phyloP scores from a whole-genome alignment of 2,888 invertebrate genomes.

The Polylopha cassiicola region DNA sequence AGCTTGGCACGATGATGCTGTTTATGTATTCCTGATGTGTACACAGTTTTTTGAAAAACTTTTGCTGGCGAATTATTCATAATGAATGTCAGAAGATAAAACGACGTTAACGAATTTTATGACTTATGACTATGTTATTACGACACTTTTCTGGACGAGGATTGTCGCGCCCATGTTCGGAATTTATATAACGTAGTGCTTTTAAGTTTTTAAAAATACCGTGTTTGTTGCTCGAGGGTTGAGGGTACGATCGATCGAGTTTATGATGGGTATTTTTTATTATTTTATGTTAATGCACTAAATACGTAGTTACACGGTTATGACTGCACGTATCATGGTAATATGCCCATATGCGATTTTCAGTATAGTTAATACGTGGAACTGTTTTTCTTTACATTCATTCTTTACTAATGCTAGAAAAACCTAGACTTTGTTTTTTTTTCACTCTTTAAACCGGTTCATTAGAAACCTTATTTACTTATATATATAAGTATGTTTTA shows the following conservation, averaged over 20 bases:
- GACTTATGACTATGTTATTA: slow-evolving; percentile 55
- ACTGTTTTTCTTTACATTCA: too few relatives aligned
- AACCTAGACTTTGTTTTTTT: too few relatives aligned
- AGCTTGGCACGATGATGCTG: slow-evolving; percentile 35
- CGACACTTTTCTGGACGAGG: slow-evolving; percentile 53
- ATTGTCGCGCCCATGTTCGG: slow-evolving; percentile 54
- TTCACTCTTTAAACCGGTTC: too few relatives aligned
- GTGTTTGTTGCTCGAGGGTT: slow-evolving; percentile 62
- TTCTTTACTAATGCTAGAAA: too few relatives aligned
- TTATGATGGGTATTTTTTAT: slow-evolving; percentile 67
- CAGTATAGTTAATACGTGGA: slow-evolving; percentile 4
- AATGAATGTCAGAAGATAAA: slow-evolving; percentile 53
- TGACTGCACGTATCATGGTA: slow-evolving; percentile 31
- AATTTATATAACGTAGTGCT: slow-evolving; percentile 56
- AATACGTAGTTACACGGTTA: slow-evolving; percentile 48
- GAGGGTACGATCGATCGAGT: slow-evolving; percentile 55
- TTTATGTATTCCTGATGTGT: slow-evolving; percentile 64
- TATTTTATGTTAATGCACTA: slow-evolving; percentile 64
- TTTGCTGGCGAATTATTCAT: slow-evolving; percentile 66
- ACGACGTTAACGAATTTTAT: slow-evolving; percentile 53
- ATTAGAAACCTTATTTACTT: too few relatives aligned
- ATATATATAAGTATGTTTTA: too few relatives aligned
- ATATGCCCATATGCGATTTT: slow-evolving; percentile 22
- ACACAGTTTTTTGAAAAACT: slow-evolving; percentile 63
- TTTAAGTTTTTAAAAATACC: slow-evolving; percentile 50